Evolutionary conservation across 2,888 invertebrate species (phyloP).

Genomic region (Hypomecis punctinalis): DNA sequence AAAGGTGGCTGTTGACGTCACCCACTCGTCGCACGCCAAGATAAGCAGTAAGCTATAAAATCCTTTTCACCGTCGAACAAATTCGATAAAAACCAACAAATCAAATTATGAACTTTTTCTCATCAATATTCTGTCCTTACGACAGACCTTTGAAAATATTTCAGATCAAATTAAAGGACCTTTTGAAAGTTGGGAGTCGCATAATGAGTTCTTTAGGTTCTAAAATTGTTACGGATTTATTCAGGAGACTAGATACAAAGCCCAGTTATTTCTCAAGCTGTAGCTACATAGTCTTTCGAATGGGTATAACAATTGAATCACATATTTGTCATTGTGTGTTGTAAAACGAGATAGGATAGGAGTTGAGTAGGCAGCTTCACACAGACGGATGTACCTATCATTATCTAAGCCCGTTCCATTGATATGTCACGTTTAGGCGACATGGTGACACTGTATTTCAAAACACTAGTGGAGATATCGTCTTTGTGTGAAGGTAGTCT

Average conservation of each 20-base stretch:
- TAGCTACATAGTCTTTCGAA: too few relatives aligned
- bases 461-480: slow-evolving; percentile 54
- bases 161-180: too few relatives aligned
- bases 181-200: too few relatives aligned
- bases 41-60: slow-evolving; percentile 35
- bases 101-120: too few relatives aligned
- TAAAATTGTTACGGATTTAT: too few relatives aligned
- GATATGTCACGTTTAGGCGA: slow-evolving; percentile 71
- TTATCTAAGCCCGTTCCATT: slow-evolving; percentile 66
- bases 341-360: slow-evolving; percentile 44
- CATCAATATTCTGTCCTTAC: too few relatives aligned
- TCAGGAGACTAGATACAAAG: too few relatives aligned
- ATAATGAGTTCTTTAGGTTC: too few relatives aligned
- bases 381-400: slow-evolving; percentile 58
- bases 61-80: slow-evolving; percentile 2
- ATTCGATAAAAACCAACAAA: background rate
- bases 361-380: slow-evolving; percentile 46
- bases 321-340: slow-evolving; percentile 38
- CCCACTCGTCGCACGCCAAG: slow-evolving; percentile 24
- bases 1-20: slow-evolving; percentile 56
- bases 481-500: slow-evolving; percentile 31
- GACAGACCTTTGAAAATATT: too few relatives aligned
- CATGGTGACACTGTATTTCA: slow-evolving; percentile 61
- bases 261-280: background rate
- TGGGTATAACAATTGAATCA: slow-evolving; percentile 20